phyloP scores from a whole-genome alignment of 2,888 invertebrate genomes.

The Argyresthia goedartella region DNA sequence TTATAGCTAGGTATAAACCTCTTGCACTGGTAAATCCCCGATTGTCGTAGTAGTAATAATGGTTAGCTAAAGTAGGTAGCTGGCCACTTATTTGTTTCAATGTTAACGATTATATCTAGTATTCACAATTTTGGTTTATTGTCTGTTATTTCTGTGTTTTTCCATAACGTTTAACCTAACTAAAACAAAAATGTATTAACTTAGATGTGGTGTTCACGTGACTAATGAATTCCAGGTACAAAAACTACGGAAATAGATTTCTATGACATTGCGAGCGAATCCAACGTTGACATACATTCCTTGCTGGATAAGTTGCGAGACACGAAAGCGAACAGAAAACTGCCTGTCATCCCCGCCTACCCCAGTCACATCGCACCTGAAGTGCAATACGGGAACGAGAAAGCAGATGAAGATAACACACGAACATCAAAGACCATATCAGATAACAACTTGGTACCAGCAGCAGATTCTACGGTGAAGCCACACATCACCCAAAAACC shows the following conservation, averaged over 20 bases:
- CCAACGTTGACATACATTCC: slow-evolving; percentile 26
- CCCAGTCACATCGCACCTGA: slow-evolving; percentile 58
- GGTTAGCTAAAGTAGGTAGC: too few species aligned
- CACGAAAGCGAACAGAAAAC: slow-evolving; percentile 25
- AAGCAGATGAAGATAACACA: slow-evolving; percentile 43
- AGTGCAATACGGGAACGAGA: slow-evolving; percentile 65
- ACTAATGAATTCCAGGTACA: slow-evolving; percentile 40
- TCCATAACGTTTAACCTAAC: background rate
- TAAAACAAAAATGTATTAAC: too few species aligned
- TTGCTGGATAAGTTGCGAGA: slow-evolving; percentile 27
- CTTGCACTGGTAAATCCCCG: too few species aligned
- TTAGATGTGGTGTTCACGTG: too few species aligned
- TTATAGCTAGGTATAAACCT: too few species aligned
- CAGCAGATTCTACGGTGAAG: slow-evolving; percentile 46
- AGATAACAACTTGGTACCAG: slow-evolving; percentile 18
- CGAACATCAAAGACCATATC: slow-evolving; percentile 41
- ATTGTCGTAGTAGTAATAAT: too few species aligned
- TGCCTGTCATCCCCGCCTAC: slow-evolving; percentile 47
- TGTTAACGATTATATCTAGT: too few species aligned
- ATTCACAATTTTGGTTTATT: too few species aligned
- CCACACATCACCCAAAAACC: slow-evolving; percentile 61
- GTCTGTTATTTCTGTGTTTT: background rate
- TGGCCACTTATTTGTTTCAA: too few species aligned
- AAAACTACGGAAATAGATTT: slow-evolving; percentile 62
- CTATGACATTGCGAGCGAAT: slow-evolving; percentile 41